Evolutionary conservation across 2,797 vertebrate species (phyloP).

Genomic region (Lophius americanus): DNA sequence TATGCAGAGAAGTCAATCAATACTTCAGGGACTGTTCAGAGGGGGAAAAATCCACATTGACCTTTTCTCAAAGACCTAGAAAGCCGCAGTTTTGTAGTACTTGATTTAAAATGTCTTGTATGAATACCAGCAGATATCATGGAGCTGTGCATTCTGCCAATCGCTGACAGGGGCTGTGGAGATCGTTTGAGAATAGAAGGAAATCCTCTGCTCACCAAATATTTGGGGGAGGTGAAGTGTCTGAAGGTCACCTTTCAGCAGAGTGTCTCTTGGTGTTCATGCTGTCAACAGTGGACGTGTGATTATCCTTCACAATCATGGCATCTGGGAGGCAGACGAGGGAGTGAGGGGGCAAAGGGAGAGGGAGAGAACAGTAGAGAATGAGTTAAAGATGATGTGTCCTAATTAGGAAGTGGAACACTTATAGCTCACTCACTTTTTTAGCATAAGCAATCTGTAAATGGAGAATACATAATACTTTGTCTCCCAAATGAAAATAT

Average conservation of each 20-base stretch:
- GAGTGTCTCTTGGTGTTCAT: conserved; percentile 67
- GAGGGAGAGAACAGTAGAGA: conserved; percentile 28
- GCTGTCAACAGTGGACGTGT: conserved; percentile 50
- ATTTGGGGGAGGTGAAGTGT: conserved; percentile 66
- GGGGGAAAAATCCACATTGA: neutral
- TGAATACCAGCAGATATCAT: conserved; percentile 24
- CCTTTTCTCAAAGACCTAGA: neutral
- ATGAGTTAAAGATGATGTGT: conserved; percentile 34
- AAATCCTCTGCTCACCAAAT: conserved; percentile 64
- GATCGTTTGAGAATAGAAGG: conserved; percentile 31
- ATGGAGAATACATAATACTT: conserved; percentile 7
- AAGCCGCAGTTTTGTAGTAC: conserved; percentile 23
- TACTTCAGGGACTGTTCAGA: neutral
- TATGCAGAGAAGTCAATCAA: conserved; percentile 13
- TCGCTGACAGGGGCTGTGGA: neutral
- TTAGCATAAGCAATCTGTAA: conserved; percentile 24
- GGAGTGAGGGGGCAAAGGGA: conserved; percentile 38
- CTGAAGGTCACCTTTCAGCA: conserved; percentile 79
- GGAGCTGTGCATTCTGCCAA: conserved; percentile 20
- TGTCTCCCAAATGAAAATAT: conserved; percentile 8
- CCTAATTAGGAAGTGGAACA: conserved; percentile 58
- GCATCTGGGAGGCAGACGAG: conserved; percentile 58
- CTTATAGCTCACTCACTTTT: conserved; percentile 16
- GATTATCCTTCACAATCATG: conserved; percentile 64
- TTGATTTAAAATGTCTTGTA: conserved; percentile 34